Base-by-base conservation (phyloP, 2,888 invertebrate species). In the Sphaerophoria taeniata region DNA sequence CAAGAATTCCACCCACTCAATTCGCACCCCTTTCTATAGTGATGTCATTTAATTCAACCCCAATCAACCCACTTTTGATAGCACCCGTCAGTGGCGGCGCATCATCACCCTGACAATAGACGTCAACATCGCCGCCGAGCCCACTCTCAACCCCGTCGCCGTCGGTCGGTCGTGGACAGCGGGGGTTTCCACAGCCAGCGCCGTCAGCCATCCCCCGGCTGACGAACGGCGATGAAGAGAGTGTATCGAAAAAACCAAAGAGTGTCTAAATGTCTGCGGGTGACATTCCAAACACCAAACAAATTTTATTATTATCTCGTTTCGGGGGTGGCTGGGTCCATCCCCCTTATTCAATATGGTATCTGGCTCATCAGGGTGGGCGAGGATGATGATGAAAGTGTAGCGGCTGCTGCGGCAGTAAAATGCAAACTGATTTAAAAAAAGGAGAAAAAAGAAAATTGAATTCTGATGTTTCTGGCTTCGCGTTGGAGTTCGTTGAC, bases 261-360 rank as follows among this genome's bases (percentile, higher is more conserved):
- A 88, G 88, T 88, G 88, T 88, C 88, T 88, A 88, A 89, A 90
- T 90, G 90, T 92, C 92, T 92, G 92, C 89, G 90, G 90, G 89
- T 92, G 92, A 92, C 92, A 91, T 89, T 89, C 89, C 90, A 89
- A 90, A 91, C 90, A 90, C 90, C 91, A 89, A 90, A 90, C 89
- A 90, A 91, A 90, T 90, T 90, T 91, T 90, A 90, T 92, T 91
- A 90, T 89, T 88, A 87, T 88, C 87, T 56, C 56, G 55, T 65
- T 67, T 74, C 16, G 16, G 16, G 61, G 67, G 63, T 47, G 39
- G 31, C 6, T 43, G 11, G 24, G 47, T 6, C 5, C 45, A 45
- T 11, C 36, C 43, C n/a, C 24, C 2, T 24, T 24, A 24, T 24
- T 24, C 24, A 24, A 24, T 24, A 24, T 24, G 24, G 24, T 24